Evolutionary conservation across 2,797 vertebrate genomes (phyloP), one percentile per base, ranked within the genome.

Genomic region (Pipistrellus pygmaeus): DNA sequence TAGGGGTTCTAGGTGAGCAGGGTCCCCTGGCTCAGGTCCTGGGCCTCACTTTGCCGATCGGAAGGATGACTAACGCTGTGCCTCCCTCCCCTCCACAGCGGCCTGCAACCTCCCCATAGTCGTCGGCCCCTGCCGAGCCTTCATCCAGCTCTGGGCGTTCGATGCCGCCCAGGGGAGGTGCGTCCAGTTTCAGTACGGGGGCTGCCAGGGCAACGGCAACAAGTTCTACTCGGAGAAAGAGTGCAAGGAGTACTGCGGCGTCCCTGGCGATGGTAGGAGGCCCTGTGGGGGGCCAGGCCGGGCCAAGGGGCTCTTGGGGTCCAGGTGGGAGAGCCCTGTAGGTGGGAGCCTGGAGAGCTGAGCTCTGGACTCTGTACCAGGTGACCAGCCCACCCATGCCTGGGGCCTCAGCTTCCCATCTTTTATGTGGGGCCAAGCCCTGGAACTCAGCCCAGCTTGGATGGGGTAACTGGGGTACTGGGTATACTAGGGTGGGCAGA

Each of bases 171-270:
- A 48, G 3, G 99, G 99, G 23, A 98, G 98, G 92, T 99, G 99
- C 18, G 57, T 99, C 86, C 88, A 85, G 0, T 99, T 99, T 97
- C 96, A 30, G 92, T 98, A 98, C 0, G 98, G 97, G 38, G 99
- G 98, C 96, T 99, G 99, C 96, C 98, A 98, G 66, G 98, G 98
- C 95, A 99, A 99, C 0, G 99, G 98, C 7, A 99, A 99, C 98
- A 98, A 99, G 97, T 99, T 99, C 98, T 99, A 99, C 98, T 99
- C 97, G 0, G 99, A 99, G 97, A 99, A 99, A 10, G 99, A 99
- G 97, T 99, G 99, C 97, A 98, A 99, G 71, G 99, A 99, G 97
- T 99, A 99, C 98, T 99, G 99, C 0, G 99, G 99, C 0, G 97
- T 96, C 64, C 97, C 71, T 0, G 98, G 98, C 27, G 98, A 98